A percentile compares a stretch with the other conserved stretches of the same genome.
phyloP scores from a whole-genome alignment of 1,140 invertebrate species.

The Telenomus remus region DNA sequence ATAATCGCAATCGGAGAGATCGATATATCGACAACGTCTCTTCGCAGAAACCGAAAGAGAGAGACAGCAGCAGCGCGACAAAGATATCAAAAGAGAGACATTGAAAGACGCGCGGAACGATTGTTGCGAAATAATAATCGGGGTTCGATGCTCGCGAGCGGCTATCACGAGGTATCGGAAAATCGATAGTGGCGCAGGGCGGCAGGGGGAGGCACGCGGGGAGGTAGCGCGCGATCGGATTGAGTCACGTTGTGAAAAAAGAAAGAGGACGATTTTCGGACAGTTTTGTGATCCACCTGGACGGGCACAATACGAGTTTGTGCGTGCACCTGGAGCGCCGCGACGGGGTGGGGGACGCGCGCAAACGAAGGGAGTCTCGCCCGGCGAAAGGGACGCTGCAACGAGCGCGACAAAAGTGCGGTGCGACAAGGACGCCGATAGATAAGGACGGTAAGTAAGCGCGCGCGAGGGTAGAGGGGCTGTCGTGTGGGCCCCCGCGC shows the following conservation, averaged over 20 bases:
- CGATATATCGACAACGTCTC: conserved; percentile 7
- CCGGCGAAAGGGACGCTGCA: conserved; percentile 10
- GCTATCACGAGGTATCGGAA: conserved; percentile 72
- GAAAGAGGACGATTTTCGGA: conserved; percentile 1
- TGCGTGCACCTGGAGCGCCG: conserved; percentile 16
- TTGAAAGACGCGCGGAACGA: neutral
- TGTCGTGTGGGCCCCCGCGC: conserved; percentile 38
- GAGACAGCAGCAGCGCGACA: too few species aligned
- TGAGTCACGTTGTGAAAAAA: conserved; percentile 36
- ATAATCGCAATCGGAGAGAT: conserved; percentile 23
- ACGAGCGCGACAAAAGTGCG: conserved; percentile 7
- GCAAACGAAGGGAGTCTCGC: conserved; percentile 22
- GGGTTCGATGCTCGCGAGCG: conserved; percentile 61
- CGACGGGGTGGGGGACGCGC: conserved; percentile 9
- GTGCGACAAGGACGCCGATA: neutral
- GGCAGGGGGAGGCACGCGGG: neutral
- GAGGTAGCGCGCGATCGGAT: conserved; percentile 37
- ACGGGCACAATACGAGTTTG: conserved; percentile 12
- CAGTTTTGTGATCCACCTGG: conserved; percentile 20
- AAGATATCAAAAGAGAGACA: too few species aligned
- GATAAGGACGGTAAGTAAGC: too few species aligned
- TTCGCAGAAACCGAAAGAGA: too few species aligned
- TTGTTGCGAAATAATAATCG: conserved; percentile 16
- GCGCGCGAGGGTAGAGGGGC: too few species aligned
- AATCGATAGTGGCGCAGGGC: conserved; percentile 68